Percentiles rank a stretch among this genome's conserved stretches.
Conservation (phyloP, 1,140 invertebrate genomes). For the Drosophila cardini region DNA sequence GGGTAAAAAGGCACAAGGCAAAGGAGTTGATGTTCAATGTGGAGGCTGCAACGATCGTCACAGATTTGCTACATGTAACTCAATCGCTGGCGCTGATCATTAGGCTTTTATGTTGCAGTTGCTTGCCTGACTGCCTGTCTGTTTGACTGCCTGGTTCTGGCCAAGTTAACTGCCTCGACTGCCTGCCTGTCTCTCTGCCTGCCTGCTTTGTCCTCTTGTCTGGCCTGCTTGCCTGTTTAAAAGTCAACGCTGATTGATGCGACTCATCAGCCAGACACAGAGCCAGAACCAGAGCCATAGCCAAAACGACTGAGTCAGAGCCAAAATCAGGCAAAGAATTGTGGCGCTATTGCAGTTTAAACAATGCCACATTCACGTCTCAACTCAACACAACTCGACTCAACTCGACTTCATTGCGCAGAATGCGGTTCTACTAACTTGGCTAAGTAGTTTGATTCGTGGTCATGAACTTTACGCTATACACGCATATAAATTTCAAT, state of each 20-base stretch:
- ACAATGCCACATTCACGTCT: slow-evolving; percentile 53
- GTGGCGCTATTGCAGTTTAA: slow-evolving; percentile 58
- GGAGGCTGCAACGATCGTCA: slow-evolving; percentile 50
- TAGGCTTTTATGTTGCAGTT: slow-evolving; percentile 79
- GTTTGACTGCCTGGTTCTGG: slow-evolving; percentile 21
- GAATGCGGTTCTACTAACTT: slow-evolving; percentile 34
- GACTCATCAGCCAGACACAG: slow-evolving; percentile 53
- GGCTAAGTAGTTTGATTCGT: slow-evolving; percentile 65
- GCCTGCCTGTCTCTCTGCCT: background rate
- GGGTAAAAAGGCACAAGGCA: slow-evolving; percentile 1
- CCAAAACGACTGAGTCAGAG: slow-evolving; percentile 1
- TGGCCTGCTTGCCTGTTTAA: slow-evolving; percentile 57
- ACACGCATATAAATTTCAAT: slow-evolving; percentile 49
- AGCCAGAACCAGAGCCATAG: slow-evolving; percentile 22
- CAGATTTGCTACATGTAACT: slow-evolving; percentile 78
- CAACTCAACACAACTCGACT: slow-evolving; percentile 6
- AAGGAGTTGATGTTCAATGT: slow-evolving; percentile 9
- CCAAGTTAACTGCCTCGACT: slow-evolving; percentile 35
- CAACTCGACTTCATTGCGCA: background rate
- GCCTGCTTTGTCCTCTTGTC: background rate
- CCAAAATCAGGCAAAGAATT: slow-evolving; percentile 32
- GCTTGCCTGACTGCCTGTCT: background rate
- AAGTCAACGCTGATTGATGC: slow-evolving; percentile 76
- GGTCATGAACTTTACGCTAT: slow-evolving; percentile 58
- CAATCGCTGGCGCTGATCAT: slow-evolving; percentile 79